Evolutionary conservation across 1,140 invertebrate species (phyloP).

Genomic region (Drosophila nasuta): DNA sequence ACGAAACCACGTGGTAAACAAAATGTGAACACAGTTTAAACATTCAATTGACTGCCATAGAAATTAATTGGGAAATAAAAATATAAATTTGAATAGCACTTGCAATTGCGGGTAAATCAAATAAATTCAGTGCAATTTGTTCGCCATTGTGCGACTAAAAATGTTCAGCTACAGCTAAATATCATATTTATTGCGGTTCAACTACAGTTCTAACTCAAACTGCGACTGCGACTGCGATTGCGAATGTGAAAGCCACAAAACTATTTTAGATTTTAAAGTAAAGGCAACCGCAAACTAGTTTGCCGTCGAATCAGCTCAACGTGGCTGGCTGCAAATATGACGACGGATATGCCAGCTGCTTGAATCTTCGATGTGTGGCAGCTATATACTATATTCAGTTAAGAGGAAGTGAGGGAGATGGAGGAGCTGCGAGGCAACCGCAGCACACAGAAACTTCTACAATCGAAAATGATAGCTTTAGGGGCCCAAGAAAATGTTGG

Average conservation of each 20-base stretch:
- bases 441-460: slow-evolving; percentile 66
- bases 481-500: slow-evolving; percentile 54
- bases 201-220: slow-evolving; percentile 2
- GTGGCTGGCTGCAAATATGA: slow-evolving; percentile 23
- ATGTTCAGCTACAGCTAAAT: slow-evolving; percentile 50
- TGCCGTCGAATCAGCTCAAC: slow-evolving; percentile 25
- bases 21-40: not conserved
- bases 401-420: too few relatives aligned
- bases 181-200: slow-evolving; percentile 68
- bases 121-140: slow-evolving; percentile 26
- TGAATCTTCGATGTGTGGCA: slow-evolving; percentile 10
- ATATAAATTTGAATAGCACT: not conserved
- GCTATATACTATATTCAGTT: not conserved
- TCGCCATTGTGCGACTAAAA: slow-evolving; percentile 45
- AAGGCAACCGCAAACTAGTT: slow-evolving; percentile 65
- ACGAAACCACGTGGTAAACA: not conserved
- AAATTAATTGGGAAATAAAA: not conserved
- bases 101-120: slow-evolving; percentile 1
- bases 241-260: slow-evolving; percentile 21
- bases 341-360: slow-evolving; percentile 16
- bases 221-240: slow-evolving; percentile 1
- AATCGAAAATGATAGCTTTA: slow-evolving; percentile 78
- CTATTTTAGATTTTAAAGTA: slow-evolving; percentile 41
- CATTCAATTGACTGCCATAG: not conserved
- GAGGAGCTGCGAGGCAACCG: slow-evolving; percentile 42